Evolutionary conservation across 2,888 invertebrate genomes (phyloP), one percentile per base, ranked within the genome.

Genomic region (Ophion ellenae): DNA sequence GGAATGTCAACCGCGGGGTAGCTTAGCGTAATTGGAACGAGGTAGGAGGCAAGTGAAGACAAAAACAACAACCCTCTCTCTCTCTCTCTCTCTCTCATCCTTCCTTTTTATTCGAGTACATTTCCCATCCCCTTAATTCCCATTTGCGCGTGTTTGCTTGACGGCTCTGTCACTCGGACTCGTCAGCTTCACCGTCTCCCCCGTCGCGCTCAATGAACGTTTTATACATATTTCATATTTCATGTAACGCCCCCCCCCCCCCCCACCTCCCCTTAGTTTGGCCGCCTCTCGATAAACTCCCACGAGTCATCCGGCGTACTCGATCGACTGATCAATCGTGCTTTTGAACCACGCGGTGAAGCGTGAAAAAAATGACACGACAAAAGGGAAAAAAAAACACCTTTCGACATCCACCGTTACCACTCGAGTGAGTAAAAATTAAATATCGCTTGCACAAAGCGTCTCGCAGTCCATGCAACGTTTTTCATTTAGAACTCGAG

Each of bases 51-150:
- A 53, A 69, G 67, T 32, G 77, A 80, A 45, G 78, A 78, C 78
- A 83, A 77, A 76, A 81, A 84, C 78, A 84, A 83, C 85, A 83
- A 80, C 75, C 73, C 81, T 84, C 71, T 69, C 89, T 86, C 84
- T 61, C 64, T 70, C 70, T 81, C 83, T 77, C 66, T 77, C 59
- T 14, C 47, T 14, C 64, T 64, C 67, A 47, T 74, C 71, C 57
- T 66, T 28, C 40, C 32, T 81, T 32, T 61, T 59, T 74, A 53
- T 47, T 9, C 20, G 36, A 32, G 32, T 36, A 71, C 57, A 57
- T 71, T 36, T 24, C 20, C n/a, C 1, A 36, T 11, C 81, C 32
- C 45, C 83, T 87, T 79, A 71, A 82, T 87, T 80, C 70, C 79
- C n/a, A 78, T 84, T 83, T 85, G 82, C 78, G 70, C 40, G 67